These are phyloP conservation scores for Eremophila alpestris DNA, from an alignment of 2,797 vertebrate genomes.

Conservation along the genomic window DNA sequence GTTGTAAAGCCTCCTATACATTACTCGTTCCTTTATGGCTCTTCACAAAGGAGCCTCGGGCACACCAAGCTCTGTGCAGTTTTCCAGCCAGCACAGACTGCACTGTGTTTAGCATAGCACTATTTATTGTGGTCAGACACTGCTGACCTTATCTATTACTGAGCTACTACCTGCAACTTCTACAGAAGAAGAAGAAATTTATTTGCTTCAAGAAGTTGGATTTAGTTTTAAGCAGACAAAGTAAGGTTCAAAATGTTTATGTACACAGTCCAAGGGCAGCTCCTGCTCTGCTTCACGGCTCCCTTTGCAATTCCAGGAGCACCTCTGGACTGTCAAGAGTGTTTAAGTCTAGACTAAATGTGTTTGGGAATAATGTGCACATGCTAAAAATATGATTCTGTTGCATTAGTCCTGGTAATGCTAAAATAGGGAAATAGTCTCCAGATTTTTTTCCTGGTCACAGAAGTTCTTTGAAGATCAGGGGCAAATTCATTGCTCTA, in stretches of 20 bases:
- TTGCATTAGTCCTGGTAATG: background rate
- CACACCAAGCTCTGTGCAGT: background rate
- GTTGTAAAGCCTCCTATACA: background rate
- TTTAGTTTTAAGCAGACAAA: background rate
- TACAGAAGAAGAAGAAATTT: background rate
- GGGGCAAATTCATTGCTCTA: background rate
- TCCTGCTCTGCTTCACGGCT: background rate
- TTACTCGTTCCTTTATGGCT: background rate
- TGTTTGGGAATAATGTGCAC: background rate
- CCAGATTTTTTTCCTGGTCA: background rate
- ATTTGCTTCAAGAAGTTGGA: background rate
- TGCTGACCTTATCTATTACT: background rate
- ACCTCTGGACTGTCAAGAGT: background rate
- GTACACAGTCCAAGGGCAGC: background rate
- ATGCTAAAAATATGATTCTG: background rate
- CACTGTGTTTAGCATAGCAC: background rate
- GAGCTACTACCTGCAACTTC: background rate
- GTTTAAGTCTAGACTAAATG: background rate
- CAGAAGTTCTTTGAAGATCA: background rate
- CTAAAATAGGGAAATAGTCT: background rate
- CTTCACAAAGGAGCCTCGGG: background rate
- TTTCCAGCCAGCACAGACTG: background rate
- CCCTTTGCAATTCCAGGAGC: background rate
- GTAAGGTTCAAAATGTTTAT: background rate
- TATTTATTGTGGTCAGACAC: background rate